Evolutionary conservation across 2,113 vertebrate genomes (phyloP).

Genomic region (Zosterops hypoxanthus): DNA sequence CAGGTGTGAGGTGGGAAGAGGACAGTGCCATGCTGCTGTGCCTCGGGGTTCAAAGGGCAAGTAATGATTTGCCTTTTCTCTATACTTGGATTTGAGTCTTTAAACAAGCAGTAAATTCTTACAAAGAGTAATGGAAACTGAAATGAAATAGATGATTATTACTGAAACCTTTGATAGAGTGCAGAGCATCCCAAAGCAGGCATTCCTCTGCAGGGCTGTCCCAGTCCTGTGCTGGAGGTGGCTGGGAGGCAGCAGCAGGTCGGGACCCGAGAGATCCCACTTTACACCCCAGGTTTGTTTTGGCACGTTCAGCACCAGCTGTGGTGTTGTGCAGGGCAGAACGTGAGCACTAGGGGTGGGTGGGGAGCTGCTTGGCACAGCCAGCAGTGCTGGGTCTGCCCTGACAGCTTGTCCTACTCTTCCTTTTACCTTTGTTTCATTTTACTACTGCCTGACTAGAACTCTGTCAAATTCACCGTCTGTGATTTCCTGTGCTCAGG

Average conservation of each 20-base stretch:
- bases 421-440: not conserved
- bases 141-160: not conserved
- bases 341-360: accelerated
- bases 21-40: not conserved
- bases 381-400: not conserved
- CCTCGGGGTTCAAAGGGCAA: not conserved
- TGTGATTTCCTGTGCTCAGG: accelerated
- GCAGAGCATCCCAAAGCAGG: not conserved
- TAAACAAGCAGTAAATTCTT: not conserved
- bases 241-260: not conserved
- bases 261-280: not conserved
- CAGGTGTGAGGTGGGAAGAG: not conserved
- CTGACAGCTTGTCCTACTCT: not conserved
- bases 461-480: accelerated
- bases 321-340: not conserved
- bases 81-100: not conserved
- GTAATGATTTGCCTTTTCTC: not conserved
- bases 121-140: not conserved
- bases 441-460: not conserved
- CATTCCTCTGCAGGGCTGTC: not conserved
- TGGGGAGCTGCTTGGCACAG: not conserved
- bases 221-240: not conserved
- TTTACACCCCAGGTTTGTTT: not conserved
- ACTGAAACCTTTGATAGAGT: not conserved
- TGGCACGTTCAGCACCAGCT: accelerated